phyloP scores from a whole-genome alignment of 2,888 invertebrate species.

The Stratiomys singularior region DNA sequence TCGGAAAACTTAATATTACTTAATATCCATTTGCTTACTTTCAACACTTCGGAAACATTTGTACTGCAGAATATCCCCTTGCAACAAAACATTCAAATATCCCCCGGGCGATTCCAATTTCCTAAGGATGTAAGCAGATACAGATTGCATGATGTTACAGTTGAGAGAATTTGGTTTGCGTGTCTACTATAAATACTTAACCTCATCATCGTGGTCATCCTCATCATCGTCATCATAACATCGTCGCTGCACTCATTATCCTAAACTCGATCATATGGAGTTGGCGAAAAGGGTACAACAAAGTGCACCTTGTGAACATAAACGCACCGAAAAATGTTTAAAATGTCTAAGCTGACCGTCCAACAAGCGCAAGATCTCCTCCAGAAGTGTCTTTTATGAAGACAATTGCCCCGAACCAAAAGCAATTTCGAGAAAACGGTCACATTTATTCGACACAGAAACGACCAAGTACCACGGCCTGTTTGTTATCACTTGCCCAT shows the following conservation, averaged over 20 bases:
- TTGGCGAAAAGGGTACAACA: constrained; percentile 16
- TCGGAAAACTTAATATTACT: background rate
- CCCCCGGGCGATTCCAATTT: constrained; percentile 21
- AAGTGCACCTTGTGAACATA: constrained; percentile 33
- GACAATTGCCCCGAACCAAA: constrained; percentile 16
- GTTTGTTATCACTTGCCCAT: background rate
- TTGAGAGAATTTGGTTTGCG: constrained; percentile 52
- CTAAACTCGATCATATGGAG: background rate
- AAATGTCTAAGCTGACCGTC: constrained; percentile 32
- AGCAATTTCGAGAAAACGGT: background rate
- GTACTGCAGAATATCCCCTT: background rate
- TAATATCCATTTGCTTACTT: background rate
- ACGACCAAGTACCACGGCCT: background rate
- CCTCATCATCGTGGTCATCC: constrained; percentile 13
- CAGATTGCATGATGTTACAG: constrained; percentile 52
- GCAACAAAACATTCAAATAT: background rate
- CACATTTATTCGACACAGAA: background rate
- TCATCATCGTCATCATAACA: background rate
- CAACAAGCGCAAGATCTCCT: background rate
- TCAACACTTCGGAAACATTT: background rate
- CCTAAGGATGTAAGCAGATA: constrained; percentile 23
- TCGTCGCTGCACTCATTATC: background rate
- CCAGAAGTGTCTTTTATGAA: background rate
- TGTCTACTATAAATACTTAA: constrained; percentile 48
- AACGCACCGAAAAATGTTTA: constrained; percentile 11